Evolutionary conservation across 2,888 invertebrate genomes (phyloP).

Genomic region (Agrotis clavis): DNA sequence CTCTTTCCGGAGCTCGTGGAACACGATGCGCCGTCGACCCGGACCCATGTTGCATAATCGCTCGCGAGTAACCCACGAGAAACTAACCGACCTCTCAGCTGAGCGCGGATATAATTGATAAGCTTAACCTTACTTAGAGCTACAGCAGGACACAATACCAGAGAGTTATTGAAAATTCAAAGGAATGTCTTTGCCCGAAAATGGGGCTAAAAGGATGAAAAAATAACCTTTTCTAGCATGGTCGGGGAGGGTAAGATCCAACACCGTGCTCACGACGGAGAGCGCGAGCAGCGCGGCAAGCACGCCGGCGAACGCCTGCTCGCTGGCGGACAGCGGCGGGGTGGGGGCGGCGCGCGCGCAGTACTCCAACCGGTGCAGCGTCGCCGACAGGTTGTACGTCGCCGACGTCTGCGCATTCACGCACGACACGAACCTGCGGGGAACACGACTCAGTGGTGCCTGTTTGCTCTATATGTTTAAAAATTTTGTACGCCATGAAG

Average conservation of each 20-base stretch:
- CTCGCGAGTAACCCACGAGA: too few species aligned
- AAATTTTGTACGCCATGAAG: too few species aligned
- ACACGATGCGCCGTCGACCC: too few species aligned
- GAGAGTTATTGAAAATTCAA: too few species aligned
- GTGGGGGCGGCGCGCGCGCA: constrained; percentile 65
- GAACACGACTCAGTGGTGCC: background rate
- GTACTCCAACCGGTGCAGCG: constrained; percentile 80
- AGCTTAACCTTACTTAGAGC: too few species aligned
- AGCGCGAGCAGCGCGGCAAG: constrained; percentile 79
- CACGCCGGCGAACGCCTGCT: constrained; percentile 76
- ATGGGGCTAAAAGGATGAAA: too few species aligned
- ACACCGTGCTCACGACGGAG: constrained; percentile 77
- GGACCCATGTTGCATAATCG: too few species aligned
- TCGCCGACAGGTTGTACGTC: constrained; percentile 79
- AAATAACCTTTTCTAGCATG: constrained; percentile 79
- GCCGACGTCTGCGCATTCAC: constrained; percentile 80
- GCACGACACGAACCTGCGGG: constrained; percentile 81
- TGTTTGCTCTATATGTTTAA: background rate
- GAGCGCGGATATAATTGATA: too few species aligned
- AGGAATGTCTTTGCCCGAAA: too few species aligned
- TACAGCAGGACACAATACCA: too few species aligned
- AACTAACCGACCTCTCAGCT: too few species aligned
- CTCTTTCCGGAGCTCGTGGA: too few species aligned
- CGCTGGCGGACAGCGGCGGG: constrained; percentile 58
- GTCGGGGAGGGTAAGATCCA: constrained; percentile 79